Conservation (phyloP, 2,797 vertebrate genomes). For the Pseudochromis fuscus region DNA sequence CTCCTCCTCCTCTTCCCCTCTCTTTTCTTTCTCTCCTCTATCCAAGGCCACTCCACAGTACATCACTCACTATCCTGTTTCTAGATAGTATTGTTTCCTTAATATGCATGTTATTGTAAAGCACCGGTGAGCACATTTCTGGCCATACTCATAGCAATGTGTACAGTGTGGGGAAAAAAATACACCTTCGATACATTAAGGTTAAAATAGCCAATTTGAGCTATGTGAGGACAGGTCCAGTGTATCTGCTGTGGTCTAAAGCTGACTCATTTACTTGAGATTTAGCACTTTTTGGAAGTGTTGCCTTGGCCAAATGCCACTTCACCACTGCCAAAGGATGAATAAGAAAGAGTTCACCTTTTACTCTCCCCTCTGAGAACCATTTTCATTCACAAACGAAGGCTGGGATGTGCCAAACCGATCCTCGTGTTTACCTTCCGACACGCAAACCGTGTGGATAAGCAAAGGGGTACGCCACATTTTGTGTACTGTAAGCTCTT, state of each 20-base stretch:
- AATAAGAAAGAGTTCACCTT: slow-evolving; percentile 47
- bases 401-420: slow-evolving; percentile 75
- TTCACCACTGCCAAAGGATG: slow-evolving; percentile 79
- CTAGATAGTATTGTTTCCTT: slow-evolving; percentile 71
- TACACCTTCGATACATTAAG: slow-evolving; percentile 27
- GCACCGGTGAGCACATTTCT: slow-evolving; percentile 69
- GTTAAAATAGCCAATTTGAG: slow-evolving; percentile 31
- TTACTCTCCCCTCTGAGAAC: slow-evolving; percentile 45
- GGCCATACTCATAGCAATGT: slow-evolving; percentile 64
- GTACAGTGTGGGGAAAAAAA: slow-evolving; percentile 50
- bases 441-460: slow-evolving; percentile 6
- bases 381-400: slow-evolving; percentile 39
- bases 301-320: slow-evolving; percentile 74
- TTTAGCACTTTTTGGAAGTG: slow-evolving; percentile 75
- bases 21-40: slow-evolving; percentile 29
- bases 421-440: slow-evolving; percentile 41
- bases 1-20: neutral
- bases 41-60: slow-evolving; percentile 52
- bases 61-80: slow-evolving; percentile 60
- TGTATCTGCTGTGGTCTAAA: slow-evolving; percentile 46
- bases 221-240: slow-evolving; percentile 22
- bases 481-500: slow-evolving; percentile 26
- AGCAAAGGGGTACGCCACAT: slow-evolving; percentile 19
- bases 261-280: slow-evolving; percentile 65
- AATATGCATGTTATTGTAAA: slow-evolving; percentile 80